A percentile compares a stretch with the other conserved stretches of the same genome.
phyloP scores from a whole-genome alignment of 1,140 invertebrate species.

The Leptopilina clavipes region DNA sequence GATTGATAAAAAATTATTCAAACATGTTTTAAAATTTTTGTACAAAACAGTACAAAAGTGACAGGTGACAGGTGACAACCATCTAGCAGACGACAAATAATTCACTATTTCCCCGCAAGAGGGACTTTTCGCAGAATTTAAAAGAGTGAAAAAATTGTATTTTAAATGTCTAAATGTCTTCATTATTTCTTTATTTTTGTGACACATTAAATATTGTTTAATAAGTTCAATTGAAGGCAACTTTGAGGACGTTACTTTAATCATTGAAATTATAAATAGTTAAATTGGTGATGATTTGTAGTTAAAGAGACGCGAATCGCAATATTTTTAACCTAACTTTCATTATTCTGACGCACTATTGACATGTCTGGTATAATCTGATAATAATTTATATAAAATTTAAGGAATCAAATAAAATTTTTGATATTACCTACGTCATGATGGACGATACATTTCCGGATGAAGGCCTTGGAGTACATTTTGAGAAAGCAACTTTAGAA shows the following conservation, averaged over 20 bases:
- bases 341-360: too few species aligned
- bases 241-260: too few species aligned
- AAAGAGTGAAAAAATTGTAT: not conserved
- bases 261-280: too few species aligned
- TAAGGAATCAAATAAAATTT: slow-evolving; percentile 27
- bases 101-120: not conserved
- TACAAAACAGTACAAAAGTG: not conserved
- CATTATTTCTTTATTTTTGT: too few species aligned
- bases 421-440: slow-evolving; percentile 42
- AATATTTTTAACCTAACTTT: too few species aligned
- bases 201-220: too few species aligned
- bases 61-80: not conserved
- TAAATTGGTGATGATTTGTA: too few species aligned
- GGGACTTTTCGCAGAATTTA: not conserved
- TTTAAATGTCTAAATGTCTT: too few species aligned
- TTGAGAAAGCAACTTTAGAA: slow-evolving; percentile 62
- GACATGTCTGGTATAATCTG: too few species aligned
- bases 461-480: slow-evolving; percentile 58
- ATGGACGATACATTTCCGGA: slow-evolving; percentile 64
- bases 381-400: too few species aligned
- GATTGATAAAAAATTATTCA: not conserved
- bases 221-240: too few species aligned
- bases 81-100: slow-evolving; percentile 4
- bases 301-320: too few species aligned
- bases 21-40: not conserved